Conservation (phyloP, 2,888 invertebrate species). For the Polydrusus cervinus region DNA sequence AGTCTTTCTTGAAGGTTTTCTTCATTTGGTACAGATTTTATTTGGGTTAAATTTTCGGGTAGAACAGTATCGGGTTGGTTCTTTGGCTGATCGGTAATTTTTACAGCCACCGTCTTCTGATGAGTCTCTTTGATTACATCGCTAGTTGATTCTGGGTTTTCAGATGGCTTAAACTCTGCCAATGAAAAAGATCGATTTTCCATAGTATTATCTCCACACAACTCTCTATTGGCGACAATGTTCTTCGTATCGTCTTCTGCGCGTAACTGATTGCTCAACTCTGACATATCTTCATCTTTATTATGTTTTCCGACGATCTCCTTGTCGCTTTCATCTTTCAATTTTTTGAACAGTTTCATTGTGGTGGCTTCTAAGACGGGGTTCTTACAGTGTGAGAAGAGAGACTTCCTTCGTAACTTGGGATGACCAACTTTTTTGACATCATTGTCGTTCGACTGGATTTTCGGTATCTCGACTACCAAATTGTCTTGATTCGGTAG, state of each 20-base stretch:
- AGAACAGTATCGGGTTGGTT: too few relatives aligned
- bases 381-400: conserved; percentile 13
- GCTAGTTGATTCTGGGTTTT: too few relatives aligned
- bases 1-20: too few relatives aligned
- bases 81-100: too few relatives aligned
- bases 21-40: too few relatives aligned
- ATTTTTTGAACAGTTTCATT: background rate
- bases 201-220: background rate
- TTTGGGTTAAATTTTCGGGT: too few relatives aligned
- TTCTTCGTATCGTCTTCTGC: too few relatives aligned
- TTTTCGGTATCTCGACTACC: too few relatives aligned
- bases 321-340: background rate
- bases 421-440: conserved; percentile 10
- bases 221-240: background rate
- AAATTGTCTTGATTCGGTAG: too few relatives aligned
- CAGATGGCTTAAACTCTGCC: too few relatives aligned
- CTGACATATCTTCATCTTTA: background rate
- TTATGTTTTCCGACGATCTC: background rate
- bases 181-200: background rate
- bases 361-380: background rate
- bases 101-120: too few relatives aligned
- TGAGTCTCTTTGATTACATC: too few relatives aligned
- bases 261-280: background rate
- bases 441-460: background rate
- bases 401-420: conserved; percentile 10